phyloP scores from a whole-genome alignment of 1,140 invertebrate species.

The Neodiprion fabricii region DNA sequence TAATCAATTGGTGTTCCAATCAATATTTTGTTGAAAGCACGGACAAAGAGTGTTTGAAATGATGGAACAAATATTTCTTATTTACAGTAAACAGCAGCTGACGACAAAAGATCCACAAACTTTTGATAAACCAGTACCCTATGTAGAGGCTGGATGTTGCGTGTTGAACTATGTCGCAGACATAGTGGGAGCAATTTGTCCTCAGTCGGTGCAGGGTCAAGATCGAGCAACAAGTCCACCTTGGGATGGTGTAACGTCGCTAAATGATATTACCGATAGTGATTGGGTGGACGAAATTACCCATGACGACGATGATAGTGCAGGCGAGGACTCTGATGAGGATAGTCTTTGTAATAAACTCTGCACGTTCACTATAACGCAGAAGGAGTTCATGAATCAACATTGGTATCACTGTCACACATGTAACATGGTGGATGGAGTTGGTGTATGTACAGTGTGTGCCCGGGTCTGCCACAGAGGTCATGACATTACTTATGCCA shows the following conservation, averaged over 20 bases:
- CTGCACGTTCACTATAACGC: constrained; percentile 96
- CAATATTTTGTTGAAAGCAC: too few species aligned
- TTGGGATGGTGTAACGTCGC: constrained; percentile 79
- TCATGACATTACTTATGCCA: constrained; percentile 97
- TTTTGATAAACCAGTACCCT: constrained; percentile 55
- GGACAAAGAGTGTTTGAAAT: too few species aligned
- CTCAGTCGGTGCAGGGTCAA: constrained; percentile 55
- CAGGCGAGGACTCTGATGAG: constrained; percentile 94
- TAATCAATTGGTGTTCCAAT: too few species aligned
- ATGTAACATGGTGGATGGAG: constrained; percentile 97
- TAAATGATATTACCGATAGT: constrained; percentile 75
- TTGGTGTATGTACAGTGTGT: constrained; percentile 97
- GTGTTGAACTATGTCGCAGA: constrained; percentile 79
- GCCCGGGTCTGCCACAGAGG: constrained; percentile 95
- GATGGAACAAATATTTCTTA: constrained; percentile 8
- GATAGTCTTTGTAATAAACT: constrained; percentile 93
- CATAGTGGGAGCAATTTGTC: constrained; percentile 69
- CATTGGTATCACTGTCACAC: constrained; percentile 98
- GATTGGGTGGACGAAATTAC: constrained; percentile 84
- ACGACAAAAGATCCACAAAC: constrained; percentile 50
- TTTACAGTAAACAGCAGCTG: constrained; percentile 50
- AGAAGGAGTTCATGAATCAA: constrained; percentile 98
- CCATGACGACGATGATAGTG: constrained; percentile 90
- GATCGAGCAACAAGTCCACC: constrained; percentile 73
- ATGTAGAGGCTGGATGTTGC: constrained; percentile 80